Base-by-base conservation (phyloP, 1,140 invertebrate genomes). In the Tenebrio molitor region DNA sequence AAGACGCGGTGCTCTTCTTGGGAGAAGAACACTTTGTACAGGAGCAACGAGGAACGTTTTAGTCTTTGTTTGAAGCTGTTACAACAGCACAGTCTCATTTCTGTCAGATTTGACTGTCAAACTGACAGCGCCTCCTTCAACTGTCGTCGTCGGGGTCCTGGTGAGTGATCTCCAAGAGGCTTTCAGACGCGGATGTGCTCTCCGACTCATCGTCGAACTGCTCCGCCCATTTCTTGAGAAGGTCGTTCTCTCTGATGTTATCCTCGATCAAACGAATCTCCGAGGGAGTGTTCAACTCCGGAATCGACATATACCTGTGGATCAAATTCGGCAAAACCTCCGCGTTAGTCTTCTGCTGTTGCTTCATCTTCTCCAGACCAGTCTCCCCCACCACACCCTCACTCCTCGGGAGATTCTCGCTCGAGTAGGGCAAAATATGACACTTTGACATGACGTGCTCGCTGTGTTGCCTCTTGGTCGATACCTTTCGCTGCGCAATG, bases 11-110 rank as follows among this genome's bases (percentile, higher is more conserved):
- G 65, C 33, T 80, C 69, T 68, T 78, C 71, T 10, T 46, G 25
- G 4, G 78, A 74, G 19, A 72, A 76, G 16, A 81, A 71, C n/a
- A 81, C 42, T 1, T 74, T 64, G 33, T 76, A 64, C 1, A 76
- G 39, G 1, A 73, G 34, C 17, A 64, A 34, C 7, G 36, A 68
- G n/a, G 36, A 63, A 0, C 58, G 50, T 8, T 64, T 62, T 1
- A 73, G 36, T 14, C 44, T 73, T 1, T 44, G 15, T 46, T 69
- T 41, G 23, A 66, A 66, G 1, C 14, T 10, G 17, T 42, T 66
- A 16, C 64, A 66, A 10, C 17, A 44, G 17, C 64, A 66, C 36
- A 66, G 2, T n/a, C 14, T 44, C 64, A 66, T 66, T 15, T 10
- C 34, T 36, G 42, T 21, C 50, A 58, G 8, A 17, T 6, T 58